Base-by-base conservation (phyloP, 37 sponge, comb jelly and placozoan genomes). In the Tethya wilhelma region DNA sequence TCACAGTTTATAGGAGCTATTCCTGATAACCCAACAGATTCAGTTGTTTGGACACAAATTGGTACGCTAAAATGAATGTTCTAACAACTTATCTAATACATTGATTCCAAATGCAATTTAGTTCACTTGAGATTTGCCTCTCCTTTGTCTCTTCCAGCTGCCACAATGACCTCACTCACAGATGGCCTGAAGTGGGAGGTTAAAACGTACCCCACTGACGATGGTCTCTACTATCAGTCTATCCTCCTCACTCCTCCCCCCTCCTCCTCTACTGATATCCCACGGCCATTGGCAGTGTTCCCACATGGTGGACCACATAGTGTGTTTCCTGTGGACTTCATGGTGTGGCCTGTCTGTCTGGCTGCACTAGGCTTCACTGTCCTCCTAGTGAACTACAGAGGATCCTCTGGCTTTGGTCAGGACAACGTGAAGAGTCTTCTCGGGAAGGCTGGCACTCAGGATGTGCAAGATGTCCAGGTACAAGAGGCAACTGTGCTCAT, bases 401-500 rank as follows among this genome's bases (percentile, higher is more conserved):
- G 99, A 0, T 91, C 96, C 22, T 23, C 40, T 39, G 99, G 99
- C 7, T 96, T 85, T 84, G 96, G 99, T 12, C 78, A 89, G 58
- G 86, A 83, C 19, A 64, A 56, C 38, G 72, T 98, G 1, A 32
- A 81, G 29, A 68, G 84, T 71, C 86, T 98, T 29, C 78, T 62
- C 0, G 99, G 99, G 29, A 86, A 89, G n/a, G 84, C 91, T 43
- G 99, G 99, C 8, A 86, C 81, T 0, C 85, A 85, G 41, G 99
- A 98, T 67, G 96, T 98, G 40, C 67, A 79, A 38, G 99, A 98
- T 81, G 93, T 91, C 0, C 96, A 98, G 67, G 95, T 94, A 64
- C 1, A 42, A 42, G n/a, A n/a, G n/a, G n/a, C n/a, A n/a, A n/a
- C n/a, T n/a, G n/a, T n/a, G n/a, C n/a, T n/a, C n/a, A n/a, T n/a